These are phyloP conservation scores for Athalia circularis DNA, from an alignment of 2,888 invertebrate species.

Conservation along the genomic window DNA sequence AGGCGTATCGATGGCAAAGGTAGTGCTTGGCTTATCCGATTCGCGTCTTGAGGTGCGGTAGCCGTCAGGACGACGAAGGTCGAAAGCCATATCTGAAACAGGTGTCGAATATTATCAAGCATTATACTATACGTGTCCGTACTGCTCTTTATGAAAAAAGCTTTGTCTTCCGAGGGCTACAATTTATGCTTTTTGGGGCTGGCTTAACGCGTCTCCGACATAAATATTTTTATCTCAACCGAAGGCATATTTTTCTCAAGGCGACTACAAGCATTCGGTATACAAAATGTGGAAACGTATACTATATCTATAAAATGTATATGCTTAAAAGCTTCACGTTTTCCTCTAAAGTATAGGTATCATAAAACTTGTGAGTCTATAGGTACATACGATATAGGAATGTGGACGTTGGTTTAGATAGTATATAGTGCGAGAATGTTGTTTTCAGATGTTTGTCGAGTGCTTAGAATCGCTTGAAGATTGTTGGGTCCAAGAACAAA, in stretches of 20 bases:
- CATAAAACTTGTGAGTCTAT: conserved; percentile 1
- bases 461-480: background rate
- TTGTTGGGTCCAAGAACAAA: background rate
- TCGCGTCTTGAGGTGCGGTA: conserved; percentile 16
- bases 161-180: background rate
- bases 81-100: conserved; percentile 38
- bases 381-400: background rate
- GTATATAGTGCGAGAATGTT: background rate
- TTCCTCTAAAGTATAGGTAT: background rate
- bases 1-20: background rate
- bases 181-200: background rate
- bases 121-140: background rate
- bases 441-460: background rate
- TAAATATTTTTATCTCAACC: background rate
- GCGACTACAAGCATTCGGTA: conserved; percentile 5
- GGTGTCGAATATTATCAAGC: background rate
- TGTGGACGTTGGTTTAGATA: background rate
- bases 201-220: conserved; percentile 2
- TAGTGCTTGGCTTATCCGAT: background rate
- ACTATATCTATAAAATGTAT: background rate
- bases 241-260: background rate
- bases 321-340: conserved; percentile 7
- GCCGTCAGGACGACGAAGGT: conserved; percentile 17
- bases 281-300: background rate
- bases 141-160: background rate